Conservation (phyloP, 2,888 invertebrate species). For the Meteorus cinctellus region DNA sequence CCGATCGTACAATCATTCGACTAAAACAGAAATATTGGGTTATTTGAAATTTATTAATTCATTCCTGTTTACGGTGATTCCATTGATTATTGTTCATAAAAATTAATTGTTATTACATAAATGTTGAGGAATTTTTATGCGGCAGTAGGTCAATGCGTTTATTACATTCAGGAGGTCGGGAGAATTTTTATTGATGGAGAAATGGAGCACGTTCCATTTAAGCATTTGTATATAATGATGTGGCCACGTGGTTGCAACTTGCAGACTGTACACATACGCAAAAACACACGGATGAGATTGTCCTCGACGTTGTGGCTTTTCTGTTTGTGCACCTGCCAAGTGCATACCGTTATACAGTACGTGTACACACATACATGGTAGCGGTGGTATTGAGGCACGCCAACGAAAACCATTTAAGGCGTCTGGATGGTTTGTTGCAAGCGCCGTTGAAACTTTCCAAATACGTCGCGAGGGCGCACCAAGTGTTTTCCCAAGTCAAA, state of each 20-base stretch:
- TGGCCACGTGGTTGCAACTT: constrained; percentile 17
- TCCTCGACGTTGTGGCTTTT: constrained; percentile 32
- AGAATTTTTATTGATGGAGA: constrained; percentile 5
- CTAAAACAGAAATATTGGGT: no score
- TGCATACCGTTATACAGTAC: constrained; percentile 57
- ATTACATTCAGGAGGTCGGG: not conserved
- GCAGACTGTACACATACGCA: not conserved
- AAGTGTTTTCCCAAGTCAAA: constrained; percentile 1
- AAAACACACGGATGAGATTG: constrained; percentile 17
- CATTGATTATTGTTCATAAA: no score
- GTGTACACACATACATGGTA: not conserved
- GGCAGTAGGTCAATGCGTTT: not conserved
- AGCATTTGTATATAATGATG: not conserved
- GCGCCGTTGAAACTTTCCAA: constrained; percentile 24
- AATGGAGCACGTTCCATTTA: constrained; percentile 15
- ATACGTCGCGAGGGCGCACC: constrained; percentile 14
- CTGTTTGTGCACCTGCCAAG: constrained; percentile 52
- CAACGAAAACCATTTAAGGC: constrained; percentile 53
- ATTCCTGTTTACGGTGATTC: no score
- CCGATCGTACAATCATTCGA: no score
- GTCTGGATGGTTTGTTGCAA: constrained; percentile 40
- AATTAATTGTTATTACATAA: no score
- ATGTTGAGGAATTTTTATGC: not conserved
- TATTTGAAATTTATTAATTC: no score
- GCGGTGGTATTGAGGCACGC: constrained; percentile 42